Evolutionary conservation across 2,113 vertebrate genomes (phyloP), one percentile per base, ranked within the genome.

Genomic region (Emberiza fucata): DNA sequence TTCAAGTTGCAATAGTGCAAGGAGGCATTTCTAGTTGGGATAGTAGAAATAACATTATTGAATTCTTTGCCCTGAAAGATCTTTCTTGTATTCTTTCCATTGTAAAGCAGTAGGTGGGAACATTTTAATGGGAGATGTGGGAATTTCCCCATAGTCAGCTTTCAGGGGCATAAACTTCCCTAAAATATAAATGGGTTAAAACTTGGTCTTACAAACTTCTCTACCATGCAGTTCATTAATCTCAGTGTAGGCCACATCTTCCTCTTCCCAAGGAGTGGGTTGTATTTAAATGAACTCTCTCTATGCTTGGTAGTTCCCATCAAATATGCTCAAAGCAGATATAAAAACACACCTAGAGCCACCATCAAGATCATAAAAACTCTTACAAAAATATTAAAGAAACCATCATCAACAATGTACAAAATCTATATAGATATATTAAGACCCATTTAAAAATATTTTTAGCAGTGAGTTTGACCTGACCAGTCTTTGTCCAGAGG

Each of bases 1-100:
- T 96, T 97, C 92, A 91, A 87, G 71, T 53, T 97, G 95, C 97
- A 97, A 97, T 95, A 94, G 39, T 90, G 73, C 86, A 97, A 88
- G 61, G 54, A 97, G 15, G 47, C 68, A 77, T 86, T 92, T 94
- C 71, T 27, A 75, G 53, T 70, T 93, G 64, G 69, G 76, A 68
- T 73, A 59, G 68, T 39, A 89, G 82, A 95, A 95, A 95, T 75
- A 95, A 95, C 89, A 88, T 72, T 35, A 91, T 70, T 54, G 48
- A 92, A 91, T 51, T 91, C 77, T 94, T 86, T 95, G 73, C 93
- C 33, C 54, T 76, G 40, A 89, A 97, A 96, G 60, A 13, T n/a
- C 51, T 84, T 79, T 86, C 60, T 88, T 31, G 37, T 29, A 91
- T 76, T 90, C 53, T 84, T 94, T 92, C 81, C 86, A 12, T 56